Evolutionary conservation across 2,797 vertebrate species (phyloP), one percentile per base, ranked within the genome.

Genomic region (Sebastes flavidus): DNA sequence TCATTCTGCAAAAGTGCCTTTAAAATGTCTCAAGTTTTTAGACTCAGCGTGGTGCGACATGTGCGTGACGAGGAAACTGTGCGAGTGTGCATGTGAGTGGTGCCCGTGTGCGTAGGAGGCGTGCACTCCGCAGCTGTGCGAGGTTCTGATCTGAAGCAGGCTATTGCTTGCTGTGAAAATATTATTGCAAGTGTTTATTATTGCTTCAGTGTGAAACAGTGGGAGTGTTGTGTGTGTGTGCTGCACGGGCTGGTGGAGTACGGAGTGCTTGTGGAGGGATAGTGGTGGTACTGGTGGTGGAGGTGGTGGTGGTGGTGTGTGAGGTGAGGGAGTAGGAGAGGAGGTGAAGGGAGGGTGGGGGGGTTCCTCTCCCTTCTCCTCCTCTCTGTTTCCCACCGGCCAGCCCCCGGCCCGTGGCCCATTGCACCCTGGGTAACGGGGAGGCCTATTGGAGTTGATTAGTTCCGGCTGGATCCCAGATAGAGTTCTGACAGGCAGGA

Each of bases 381-480:
- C 90, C 91, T 81, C 82, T 89, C 82, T 77, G 90, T 92, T 95
- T 95, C 94, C 95, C 94, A 95, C 95, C 91, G 90, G 92, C 94
- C 92, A 91, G 92, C 94, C 93, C 94, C 94, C 87, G 63, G 87
- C 87, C 86, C 56, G 81, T 86, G 85, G 87, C 94, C 92, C 90
- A 91, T 90, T 95, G 97, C 96, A 97, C 94, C 94, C 94, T 95
- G 96, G 94, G 97, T 97, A 97, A 97, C 92, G 85, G 89, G 88
- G 94, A 96, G 95, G 93, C 96, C 97, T 95, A 97, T 99, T 99
- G 97, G 97, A 97, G 97, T 97, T 97, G 98, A 99, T 99, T 99
- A 98, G 98, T 99, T 99, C 97, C 97, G 98, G 98, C 97, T 98
- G 96, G 96, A 97, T 96, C 97, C 90, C 96, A 96, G 97, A 98